Conservation (phyloP, 2,113 vertebrate genomes). For the Ciconia boyciana region DNA sequence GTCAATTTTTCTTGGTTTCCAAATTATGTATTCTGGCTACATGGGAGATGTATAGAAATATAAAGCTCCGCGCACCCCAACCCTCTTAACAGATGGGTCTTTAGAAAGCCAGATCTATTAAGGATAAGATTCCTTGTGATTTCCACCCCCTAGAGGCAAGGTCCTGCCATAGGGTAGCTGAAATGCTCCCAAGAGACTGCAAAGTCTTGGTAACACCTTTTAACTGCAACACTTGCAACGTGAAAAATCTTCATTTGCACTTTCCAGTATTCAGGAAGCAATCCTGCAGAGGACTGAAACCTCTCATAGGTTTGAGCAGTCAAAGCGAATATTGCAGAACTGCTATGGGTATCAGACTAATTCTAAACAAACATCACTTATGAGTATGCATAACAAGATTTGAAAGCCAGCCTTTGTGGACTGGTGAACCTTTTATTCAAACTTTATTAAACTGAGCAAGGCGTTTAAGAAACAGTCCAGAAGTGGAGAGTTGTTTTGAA, state of each 20-base stretch:
- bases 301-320: neutral
- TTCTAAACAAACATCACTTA: neutral
- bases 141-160: neutral
- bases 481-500: neutral
- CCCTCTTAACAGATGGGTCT: neutral
- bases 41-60: neutral
- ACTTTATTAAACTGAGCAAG: rapidly evolving
- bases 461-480: neutral
- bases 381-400: neutral
- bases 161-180: neutral
- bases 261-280: neutral
- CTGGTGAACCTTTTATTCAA: neutral
- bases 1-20: neutral
- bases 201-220: neutral
- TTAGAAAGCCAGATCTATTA: neutral
- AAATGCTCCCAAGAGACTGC: rapidly evolving
- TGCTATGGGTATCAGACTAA: neutral
- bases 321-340: rapidly evolving
- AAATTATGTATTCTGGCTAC: neutral
- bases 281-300: neutral
- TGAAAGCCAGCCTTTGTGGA: neutral
- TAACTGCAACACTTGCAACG: neutral
- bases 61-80: neutral
- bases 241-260: rapidly evolving
- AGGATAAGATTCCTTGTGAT: neutral